Percentiles rank a stretch among this genome's conserved stretches.
phyloP scores from a whole-genome alignment of 2,113 vertebrate species.

The Zosterops borbonicus region DNA sequence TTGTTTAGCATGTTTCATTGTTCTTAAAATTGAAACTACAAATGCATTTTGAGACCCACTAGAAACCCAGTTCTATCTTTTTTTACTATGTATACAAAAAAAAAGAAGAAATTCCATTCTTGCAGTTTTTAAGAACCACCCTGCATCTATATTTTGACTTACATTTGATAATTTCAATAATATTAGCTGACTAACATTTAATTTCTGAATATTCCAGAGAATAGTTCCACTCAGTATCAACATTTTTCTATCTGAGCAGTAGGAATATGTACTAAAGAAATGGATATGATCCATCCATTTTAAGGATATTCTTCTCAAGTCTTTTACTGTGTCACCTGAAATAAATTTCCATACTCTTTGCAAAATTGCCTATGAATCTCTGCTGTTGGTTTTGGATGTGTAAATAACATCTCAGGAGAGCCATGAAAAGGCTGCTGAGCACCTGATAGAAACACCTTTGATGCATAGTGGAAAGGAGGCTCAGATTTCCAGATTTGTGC shows the following conservation, averaged over 20 bases:
- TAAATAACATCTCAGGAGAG: neutral
- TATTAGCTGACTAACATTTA: neutral
- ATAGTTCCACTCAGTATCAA: neutral
- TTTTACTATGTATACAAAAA: neutral
- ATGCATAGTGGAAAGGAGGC: neutral
- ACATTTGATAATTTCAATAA: neutral
- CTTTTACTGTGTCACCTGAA: neutral
- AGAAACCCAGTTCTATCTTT: neutral
- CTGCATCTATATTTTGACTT: neutral
- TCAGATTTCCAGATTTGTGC: neutral
- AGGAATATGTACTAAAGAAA: neutral
- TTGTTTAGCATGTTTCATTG: conserved; percentile 8
- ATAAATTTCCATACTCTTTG: neutral
- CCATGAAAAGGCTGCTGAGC: neutral
- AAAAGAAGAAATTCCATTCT: neutral
- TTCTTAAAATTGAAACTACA: conserved; percentile 16
- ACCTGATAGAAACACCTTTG: neutral
- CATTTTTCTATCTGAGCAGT: neutral
- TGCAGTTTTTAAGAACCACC: neutral
- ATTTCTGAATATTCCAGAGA: neutral
- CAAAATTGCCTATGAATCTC: neutral
- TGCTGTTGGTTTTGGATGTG: neutral
- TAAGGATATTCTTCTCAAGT: neutral
- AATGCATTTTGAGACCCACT: neutral
- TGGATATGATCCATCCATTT: neutral